Evolutionary conservation across 2,113 vertebrate genomes (phyloP).

Genomic region (Fregetta grallaria): DNA sequence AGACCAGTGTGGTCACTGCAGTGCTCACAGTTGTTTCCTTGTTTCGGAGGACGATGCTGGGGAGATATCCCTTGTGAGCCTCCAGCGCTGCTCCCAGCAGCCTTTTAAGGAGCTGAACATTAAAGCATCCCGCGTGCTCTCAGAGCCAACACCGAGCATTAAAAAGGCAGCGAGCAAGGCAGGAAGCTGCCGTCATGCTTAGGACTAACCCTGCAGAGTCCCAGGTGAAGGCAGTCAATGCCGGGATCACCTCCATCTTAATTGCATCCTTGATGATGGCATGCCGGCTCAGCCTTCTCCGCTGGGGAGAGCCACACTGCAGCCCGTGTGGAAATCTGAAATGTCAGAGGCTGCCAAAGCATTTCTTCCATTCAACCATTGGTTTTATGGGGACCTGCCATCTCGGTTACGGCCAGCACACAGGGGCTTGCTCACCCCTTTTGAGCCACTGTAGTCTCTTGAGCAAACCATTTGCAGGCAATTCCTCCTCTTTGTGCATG

Average conservation of each 20-base stretch:
- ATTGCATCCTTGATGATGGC: neutral
- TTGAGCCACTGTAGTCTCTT: neutral
- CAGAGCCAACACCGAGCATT: neutral
- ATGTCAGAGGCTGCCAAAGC: neutral
- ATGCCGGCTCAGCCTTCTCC: accelerated
- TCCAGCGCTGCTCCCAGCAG: neutral
- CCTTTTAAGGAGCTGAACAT: neutral
- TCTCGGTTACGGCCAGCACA: neutral
- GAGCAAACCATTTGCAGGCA: neutral
- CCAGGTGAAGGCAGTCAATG: neutral
- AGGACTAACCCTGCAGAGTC: neutral
- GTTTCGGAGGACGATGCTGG: neutral
- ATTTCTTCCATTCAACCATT: neutral
- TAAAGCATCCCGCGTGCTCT: neutral
- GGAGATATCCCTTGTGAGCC: neutral
- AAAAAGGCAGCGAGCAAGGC: neutral
- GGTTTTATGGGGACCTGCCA: neutral
- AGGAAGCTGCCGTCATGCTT: neutral
- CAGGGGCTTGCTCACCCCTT: neutral
- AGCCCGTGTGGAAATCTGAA: neutral
- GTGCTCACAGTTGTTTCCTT: accelerated
- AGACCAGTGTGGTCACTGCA: accelerated
- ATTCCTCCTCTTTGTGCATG: neutral
- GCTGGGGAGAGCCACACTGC: neutral
- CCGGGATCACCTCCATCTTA: neutral